phyloP scores from a whole-genome alignment of 2,888 invertebrate genomes.

The Diadromus collaris region DNA sequence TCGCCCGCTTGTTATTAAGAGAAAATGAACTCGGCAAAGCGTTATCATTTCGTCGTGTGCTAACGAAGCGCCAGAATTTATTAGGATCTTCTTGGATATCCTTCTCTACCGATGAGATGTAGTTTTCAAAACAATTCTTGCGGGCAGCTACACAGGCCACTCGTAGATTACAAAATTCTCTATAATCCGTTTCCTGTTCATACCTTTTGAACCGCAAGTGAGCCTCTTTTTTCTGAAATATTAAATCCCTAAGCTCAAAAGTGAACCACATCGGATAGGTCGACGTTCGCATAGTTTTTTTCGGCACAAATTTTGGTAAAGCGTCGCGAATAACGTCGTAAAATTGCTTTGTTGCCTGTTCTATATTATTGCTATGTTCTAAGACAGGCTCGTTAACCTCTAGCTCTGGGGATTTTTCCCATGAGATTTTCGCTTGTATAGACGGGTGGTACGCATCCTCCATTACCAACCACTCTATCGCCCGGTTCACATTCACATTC shows the following conservation, averaged over 20 bases:
- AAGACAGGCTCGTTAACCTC: not conserved
- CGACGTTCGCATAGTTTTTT: not conserved
- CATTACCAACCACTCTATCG: not conserved
- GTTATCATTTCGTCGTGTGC: too few relatives aligned
- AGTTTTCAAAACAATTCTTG: not conserved
- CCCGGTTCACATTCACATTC: not conserved
- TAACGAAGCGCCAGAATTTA: not conserved
- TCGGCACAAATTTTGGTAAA: not conserved
- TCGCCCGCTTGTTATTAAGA: too few relatives aligned
- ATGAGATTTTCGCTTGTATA: not conserved
- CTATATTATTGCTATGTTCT: not conserved
- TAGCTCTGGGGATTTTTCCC: not conserved
- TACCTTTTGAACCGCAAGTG: not conserved
- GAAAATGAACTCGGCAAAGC: too few relatives aligned
- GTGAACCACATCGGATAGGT: not conserved
- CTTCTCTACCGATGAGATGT: not conserved
- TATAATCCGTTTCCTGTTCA: not conserved
- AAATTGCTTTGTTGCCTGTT: not conserved
- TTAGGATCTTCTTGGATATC: not conserved
- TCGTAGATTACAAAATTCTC: not conserved
- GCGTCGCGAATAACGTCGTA: not conserved
- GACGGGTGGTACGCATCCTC: not conserved
- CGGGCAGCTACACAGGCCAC: not conserved
- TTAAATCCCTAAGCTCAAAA: not conserved
- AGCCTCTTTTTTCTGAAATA: conserved; percentile 1